phyloP scores from a whole-genome alignment of 2,797 vertebrate genomes.

The Brachymystax lenok region DNA sequence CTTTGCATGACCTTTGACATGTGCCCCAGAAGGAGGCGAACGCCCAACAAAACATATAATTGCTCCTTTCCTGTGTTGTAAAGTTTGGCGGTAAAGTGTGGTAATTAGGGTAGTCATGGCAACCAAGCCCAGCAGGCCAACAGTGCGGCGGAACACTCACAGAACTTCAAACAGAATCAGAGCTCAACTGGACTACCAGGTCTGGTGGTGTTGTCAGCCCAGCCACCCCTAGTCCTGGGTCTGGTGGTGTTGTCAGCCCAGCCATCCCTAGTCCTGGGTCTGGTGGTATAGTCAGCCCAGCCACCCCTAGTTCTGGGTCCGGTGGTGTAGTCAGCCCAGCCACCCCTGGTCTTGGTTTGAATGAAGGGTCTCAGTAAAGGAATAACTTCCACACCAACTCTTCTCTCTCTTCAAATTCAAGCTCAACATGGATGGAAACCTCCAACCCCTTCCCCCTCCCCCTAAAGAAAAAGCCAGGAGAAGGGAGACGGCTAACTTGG shows the following conservation, averaged over 20 bases:
- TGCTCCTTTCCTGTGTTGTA: constrained; percentile 97
- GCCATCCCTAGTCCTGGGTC: constrained; percentile 48
- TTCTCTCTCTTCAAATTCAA: constrained; percentile 90
- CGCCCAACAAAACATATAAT: constrained; percentile 97
- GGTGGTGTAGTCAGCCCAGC: constrained; percentile 62
- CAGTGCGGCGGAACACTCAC: constrained; percentile 88
- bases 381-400: constrained; percentile 82
- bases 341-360: constrained; percentile 88
- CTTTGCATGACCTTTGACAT: constrained; percentile 93
- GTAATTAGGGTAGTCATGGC: constrained; percentile 99
- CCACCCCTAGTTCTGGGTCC: constrained; percentile 54
- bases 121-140: constrained; percentile 89
- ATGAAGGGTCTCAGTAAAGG: constrained; percentile 98
- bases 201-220: constrained; percentile 67
- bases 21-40: constrained; percentile 91
- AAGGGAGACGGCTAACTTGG: constrained; percentile 49
- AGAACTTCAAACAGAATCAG: constrained; percentile 98
- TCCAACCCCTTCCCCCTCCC: constrained; percentile 61
- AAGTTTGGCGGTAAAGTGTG: constrained; percentile 94
- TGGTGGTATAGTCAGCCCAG: constrained; percentile 62
- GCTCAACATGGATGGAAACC: constrained; percentile 80
- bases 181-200: constrained; percentile 84
- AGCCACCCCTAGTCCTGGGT: constrained; percentile 78
- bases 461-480: constrained; percentile 69
- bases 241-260: constrained; percentile 66